Percentiles rank a stretch among this genome's conserved stretches.
These are phyloP conservation scores for Sesamia nonagrioides DNA, from an alignment of 1,140 invertebrate species.

Conservation along the genomic window DNA sequence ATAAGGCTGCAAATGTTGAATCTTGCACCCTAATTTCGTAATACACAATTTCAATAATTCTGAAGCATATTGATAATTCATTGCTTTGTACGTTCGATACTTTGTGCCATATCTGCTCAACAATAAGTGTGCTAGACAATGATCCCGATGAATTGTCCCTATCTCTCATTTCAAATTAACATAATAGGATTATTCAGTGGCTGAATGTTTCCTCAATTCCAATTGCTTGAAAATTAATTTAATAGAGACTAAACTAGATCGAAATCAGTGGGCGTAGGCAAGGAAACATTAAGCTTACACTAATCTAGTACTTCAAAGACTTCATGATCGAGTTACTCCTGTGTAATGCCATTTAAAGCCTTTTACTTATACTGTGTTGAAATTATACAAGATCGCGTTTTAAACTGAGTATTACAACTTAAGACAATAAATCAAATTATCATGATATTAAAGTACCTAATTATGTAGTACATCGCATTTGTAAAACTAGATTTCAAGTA, in stretches of 20 bases:
- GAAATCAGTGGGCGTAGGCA: not conserved
- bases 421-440: not conserved
- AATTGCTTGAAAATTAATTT: not conserved
- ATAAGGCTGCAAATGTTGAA: too few species aligned
- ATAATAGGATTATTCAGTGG: too few species aligned
- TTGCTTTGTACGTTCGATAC: too few species aligned
- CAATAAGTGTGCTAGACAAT: too few species aligned
- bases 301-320: constrained; percentile 23
- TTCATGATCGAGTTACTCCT: constrained; percentile 21
- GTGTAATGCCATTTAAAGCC: not conserved
- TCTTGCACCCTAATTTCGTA: too few species aligned
- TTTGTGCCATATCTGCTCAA: too few species aligned
- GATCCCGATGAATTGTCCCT: too few species aligned
- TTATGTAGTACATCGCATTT: not conserved
- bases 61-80: too few species aligned
- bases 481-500: too few species aligned
- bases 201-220: too few species aligned
- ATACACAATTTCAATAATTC: too few species aligned
- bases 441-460: not conserved
- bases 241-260: not conserved
- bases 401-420: not conserved
- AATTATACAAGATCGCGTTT: not conserved
- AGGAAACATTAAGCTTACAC: not conserved
- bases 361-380: not conserved
- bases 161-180: too few species aligned